phyloP scores from a whole-genome alignment of 2,797 vertebrate genomes.

The Dryobates pubescens region DNA sequence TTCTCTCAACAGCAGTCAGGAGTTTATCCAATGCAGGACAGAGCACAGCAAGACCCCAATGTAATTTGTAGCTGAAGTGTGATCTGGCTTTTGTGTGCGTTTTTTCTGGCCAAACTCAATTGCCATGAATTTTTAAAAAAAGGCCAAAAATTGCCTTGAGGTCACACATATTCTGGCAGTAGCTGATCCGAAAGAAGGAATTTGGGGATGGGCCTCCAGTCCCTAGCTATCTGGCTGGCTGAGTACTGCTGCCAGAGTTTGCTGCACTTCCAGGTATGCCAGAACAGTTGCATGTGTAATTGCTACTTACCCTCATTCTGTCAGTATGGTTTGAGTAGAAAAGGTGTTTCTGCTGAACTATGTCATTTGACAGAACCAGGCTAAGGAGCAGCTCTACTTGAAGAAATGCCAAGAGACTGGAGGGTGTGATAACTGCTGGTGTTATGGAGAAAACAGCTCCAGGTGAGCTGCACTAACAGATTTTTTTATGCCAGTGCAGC shows the following conservation, averaged over 20 bases:
- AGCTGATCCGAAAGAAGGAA: background rate
- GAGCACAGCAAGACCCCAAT: background rate
- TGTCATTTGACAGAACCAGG: background rate
- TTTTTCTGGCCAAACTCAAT: background rate
- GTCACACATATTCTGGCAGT: background rate
- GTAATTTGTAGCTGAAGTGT: background rate
- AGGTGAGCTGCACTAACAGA: background rate
- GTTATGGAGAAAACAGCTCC: background rate
- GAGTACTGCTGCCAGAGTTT: background rate
- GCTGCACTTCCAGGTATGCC: background rate
- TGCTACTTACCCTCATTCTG: conserved; percentile 28
- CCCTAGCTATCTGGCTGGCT: background rate
- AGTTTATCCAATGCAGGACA: background rate
- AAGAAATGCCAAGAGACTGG: background rate
- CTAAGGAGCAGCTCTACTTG: fast-evolving
- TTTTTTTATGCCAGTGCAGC: background rate
- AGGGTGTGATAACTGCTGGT: background rate
- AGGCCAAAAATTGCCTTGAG: background rate
- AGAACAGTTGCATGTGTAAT: background rate
- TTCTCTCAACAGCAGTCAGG: background rate
- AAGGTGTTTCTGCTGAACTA: conserved; percentile 3
- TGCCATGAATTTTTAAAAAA: background rate
- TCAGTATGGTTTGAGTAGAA: conserved; percentile 6
- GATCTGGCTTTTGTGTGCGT: background rate
- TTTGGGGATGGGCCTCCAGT: background rate